Evolutionary conservation across 2,888 invertebrate genomes (phyloP), one percentile per base, ranked within the genome.

Genomic region (Diaprepes abbreviatus): DNA sequence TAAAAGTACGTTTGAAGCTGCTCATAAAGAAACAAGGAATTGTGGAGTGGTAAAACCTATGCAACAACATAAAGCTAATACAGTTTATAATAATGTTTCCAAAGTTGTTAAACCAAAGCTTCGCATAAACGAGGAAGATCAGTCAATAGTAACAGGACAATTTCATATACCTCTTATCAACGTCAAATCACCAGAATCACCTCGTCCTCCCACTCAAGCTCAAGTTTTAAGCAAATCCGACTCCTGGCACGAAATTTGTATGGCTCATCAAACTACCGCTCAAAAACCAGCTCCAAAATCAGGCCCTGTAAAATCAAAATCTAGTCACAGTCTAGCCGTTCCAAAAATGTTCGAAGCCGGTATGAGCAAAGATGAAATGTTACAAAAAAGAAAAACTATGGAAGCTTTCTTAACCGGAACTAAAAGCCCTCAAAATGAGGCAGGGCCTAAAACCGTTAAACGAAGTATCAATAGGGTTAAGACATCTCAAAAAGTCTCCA

Each of bases 271-370:
- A 63, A 59, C 54, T 2, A 43, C 67, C 10, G 57, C 70, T 28
- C 85, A 84, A 10, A 60, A 60, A 38, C 70, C 73, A 2, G 65
- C 40, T 3, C 74, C 71, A 3, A 63, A 83, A 66, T 81, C 84
- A 35, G 80, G 69, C 16, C 65, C 69, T 1, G 78, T 74, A 21
- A 87, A 92, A 78, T 89, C 92, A 2, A 93, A 91, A 79, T 93
- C 93, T 0, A 92, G 92, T 79, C 92, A 93, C 78, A 87, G 90
- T 40, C 85, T 93, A 74, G 89, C 89, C 31, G 85, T 92, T 58
- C 92, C 77, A n/a, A 94, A 93, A 80, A 90, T 94, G 78, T 95
- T 88, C 82, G 94, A 95, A 83, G 94, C 94, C 9, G 90, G 91
- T 64, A 89, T 93, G 79, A 75, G 81, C 2, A 90, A 89, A 74